These are phyloP conservation scores for Phoeniculus purpureus DNA, from an alignment of 2,797 vertebrate genomes.

Conservation along the genomic window DNA sequence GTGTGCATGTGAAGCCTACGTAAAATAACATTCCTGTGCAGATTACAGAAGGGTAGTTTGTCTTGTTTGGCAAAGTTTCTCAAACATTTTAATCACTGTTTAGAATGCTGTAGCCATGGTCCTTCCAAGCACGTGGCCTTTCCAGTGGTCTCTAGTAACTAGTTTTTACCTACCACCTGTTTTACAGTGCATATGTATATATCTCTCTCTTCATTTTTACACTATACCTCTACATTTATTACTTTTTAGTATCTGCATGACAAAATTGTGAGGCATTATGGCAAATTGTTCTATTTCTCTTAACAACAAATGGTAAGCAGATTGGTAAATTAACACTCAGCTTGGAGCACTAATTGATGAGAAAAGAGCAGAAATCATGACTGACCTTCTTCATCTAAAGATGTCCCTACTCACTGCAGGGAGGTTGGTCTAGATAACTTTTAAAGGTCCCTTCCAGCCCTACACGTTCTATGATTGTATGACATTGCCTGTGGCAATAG, in stretches of 20 bases:
- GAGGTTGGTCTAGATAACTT: too few species aligned
- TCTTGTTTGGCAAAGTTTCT: slow-evolving; percentile 27
- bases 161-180: not conserved
- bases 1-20: not conserved
- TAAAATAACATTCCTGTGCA: slow-evolving; percentile 39
- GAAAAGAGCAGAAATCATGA: not conserved
- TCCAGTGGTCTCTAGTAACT: not conserved
- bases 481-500: not conserved
- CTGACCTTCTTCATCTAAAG: too few species aligned
- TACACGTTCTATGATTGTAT: too few species aligned
- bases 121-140: not conserved
- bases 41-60: slow-evolving; percentile 6
- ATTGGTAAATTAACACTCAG: not conserved
- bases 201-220: not conserved
- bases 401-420: too few species aligned
- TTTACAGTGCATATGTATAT: not conserved
- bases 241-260: not conserved
- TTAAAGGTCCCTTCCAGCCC: too few species aligned
- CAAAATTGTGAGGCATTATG: not conserved
- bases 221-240: not conserved
- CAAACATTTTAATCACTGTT: not conserved
- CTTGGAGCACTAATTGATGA: not conserved
- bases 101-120: not conserved
- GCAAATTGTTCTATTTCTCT: not conserved
- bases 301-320: not conserved